Percentiles rank a stretch among this genome's conserved stretches.
Evolutionary conservation across 2,113 vertebrate genomes (phyloP).

Genomic region (Uropsilus gracilis): DNA sequence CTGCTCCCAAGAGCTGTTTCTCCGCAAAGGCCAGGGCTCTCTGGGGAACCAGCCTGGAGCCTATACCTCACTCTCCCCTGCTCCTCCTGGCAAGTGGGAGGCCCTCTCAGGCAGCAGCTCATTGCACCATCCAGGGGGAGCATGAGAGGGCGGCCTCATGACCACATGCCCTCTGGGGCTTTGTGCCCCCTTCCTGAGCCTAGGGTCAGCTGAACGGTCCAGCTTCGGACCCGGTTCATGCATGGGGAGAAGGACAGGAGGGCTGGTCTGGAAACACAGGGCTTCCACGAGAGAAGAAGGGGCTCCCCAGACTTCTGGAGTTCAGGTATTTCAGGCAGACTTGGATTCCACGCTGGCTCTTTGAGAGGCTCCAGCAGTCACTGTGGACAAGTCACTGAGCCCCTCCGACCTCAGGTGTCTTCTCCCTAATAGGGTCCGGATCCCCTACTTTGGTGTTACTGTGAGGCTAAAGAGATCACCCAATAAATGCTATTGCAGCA

Average conservation of each 20-base stretch:
- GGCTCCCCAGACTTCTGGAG: too few species aligned
- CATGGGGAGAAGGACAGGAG: fast-evolving
- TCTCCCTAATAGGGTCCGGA: background rate
- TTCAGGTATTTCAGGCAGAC: background rate
- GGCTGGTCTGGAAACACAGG: background rate
- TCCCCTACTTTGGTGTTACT: background rate
- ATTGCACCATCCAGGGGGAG: background rate
- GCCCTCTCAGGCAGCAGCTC: fast-evolving
- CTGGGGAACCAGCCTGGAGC: background rate
- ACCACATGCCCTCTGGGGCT: background rate
- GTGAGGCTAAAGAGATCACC: background rate
- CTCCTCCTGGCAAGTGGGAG: background rate
- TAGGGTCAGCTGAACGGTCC: background rate
- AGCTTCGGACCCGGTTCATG: fast-evolving
- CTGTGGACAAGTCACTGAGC: background rate
- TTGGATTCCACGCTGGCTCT: background rate
- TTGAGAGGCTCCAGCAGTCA: background rate
- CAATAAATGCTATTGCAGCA: background rate
- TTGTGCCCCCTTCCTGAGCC: background rate
- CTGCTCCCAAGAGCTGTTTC: fast-evolving
- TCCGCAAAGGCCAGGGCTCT: background rate
- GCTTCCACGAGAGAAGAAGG: background rate
- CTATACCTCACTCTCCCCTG: background rate
- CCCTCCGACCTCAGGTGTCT: background rate
- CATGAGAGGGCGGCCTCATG: too few species aligned